Base-by-base conservation (phyloP, 1,140 invertebrate species). In the Drosophila kanapiae region DNA sequence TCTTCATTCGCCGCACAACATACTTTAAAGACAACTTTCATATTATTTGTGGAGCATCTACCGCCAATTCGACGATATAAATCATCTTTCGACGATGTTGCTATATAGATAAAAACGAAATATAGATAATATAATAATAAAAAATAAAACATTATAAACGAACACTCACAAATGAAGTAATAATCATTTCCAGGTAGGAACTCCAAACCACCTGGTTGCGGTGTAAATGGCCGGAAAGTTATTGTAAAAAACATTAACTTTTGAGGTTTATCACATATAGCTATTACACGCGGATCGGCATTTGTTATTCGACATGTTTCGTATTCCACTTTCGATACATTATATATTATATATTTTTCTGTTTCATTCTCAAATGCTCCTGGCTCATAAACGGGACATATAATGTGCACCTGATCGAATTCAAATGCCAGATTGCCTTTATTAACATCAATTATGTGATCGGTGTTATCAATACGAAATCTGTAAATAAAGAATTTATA, bases 401-500 rank as follows among this genome's bases (percentile, higher is more conserved):
- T 98, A 92, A 99, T 97, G 92, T 98, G 98, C 76, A 98, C 97
- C 94, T 98, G 97, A 92, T 99, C 98, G 93, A 98, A 99, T 93
- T 98, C 97, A 93, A 98, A 98, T 84, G 96, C 96, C 71, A 96
- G 95, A 94, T 98, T 98, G 75, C 97, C 97, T 93, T 98, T 97
- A 94, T 99, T 99, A 72, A 99, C 97, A 93, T 98, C 98, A 93
- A 98, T 98, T 93, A 99, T 98, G 93, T 99, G 98, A 94, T 99
- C 98, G 33, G 98, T 99, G 93, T 99, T 99, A 95, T 99, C 98
- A 95, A 99, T 98, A 93, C 98, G 96, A 94, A 99, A 99, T 95
- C 98, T 98, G 94, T 87, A 75, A 74, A n/a, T 40, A 27, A 49
- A 47, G 56, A 33, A 51, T 9, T 9, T 3, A 65, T 1, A 16